These are phyloP conservation scores for Pomatorhinus ruficollis DNA, from an alignment of 2,113 vertebrate genomes.

Conservation along the genomic window DNA sequence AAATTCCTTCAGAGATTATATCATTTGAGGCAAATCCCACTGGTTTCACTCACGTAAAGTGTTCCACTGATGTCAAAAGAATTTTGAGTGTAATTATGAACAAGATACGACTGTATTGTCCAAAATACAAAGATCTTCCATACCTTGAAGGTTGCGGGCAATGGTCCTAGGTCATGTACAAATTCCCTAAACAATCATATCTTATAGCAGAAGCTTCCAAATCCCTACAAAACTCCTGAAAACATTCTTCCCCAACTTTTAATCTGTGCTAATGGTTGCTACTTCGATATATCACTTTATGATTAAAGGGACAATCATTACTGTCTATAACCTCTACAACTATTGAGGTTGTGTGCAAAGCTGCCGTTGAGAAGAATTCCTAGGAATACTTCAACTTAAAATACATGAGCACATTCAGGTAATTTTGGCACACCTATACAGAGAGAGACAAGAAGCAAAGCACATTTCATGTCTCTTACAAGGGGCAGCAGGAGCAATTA, in stretches of 20 bases:
- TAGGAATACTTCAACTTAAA: not conserved
- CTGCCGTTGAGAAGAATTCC: not conserved
- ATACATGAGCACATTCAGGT: not conserved
- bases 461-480: not conserved
- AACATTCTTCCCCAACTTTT: not conserved
- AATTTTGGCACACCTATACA: not conserved
- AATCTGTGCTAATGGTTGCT: not conserved
- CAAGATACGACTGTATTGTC: not conserved
- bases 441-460: not conserved
- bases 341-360: not conserved
- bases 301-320: not conserved
- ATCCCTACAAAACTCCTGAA: not conserved
- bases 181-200: not conserved
- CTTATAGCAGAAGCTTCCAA: not conserved
- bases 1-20: not conserved
- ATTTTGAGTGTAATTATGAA: not conserved
- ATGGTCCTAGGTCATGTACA: not conserved
- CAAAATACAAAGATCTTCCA: not conserved
- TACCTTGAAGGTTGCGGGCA: rapidly evolving
- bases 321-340: not conserved
- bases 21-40: not conserved
- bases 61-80: not conserved
- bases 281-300: not conserved
- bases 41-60: not conserved
- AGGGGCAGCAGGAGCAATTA: not conserved